Evolutionary conservation across 2,797 vertebrate species (phyloP).

Genomic region (Enteromius radiatus): DNA sequence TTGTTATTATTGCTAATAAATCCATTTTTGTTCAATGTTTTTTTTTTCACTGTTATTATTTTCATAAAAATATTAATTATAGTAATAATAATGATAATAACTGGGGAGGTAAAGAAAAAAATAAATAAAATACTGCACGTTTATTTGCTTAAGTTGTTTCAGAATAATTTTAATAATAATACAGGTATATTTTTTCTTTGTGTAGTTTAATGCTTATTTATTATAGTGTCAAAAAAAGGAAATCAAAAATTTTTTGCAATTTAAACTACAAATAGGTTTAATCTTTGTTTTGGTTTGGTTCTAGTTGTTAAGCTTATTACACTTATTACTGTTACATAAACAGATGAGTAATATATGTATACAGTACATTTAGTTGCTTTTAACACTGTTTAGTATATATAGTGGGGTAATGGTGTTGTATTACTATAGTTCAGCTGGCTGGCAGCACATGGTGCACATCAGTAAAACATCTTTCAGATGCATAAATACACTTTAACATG

Average conservation of each 20-base stretch:
- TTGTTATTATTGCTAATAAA: neutral
- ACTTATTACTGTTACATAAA: neutral
- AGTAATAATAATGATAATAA: too few species aligned
- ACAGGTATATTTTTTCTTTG: neutral
- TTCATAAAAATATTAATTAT: neutral
- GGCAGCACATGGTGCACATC: neutral
- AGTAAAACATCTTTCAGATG: neutral
- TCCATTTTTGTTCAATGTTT: neutral
- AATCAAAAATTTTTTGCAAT: neutral
- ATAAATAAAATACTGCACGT: neutral
- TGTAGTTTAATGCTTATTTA: neutral
- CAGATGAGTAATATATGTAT: neutral
- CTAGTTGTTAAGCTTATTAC: neutral
- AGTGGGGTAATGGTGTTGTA: neutral
- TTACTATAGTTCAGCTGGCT: neutral
- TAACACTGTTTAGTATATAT: neutral
- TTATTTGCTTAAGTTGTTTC: neutral
- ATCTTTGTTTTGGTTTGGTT: conserved; percentile 5
- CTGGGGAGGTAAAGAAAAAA: neutral
- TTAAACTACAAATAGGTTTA: neutral
- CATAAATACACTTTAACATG: neutral
- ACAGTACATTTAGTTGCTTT: neutral
- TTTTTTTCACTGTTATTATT: neutral
- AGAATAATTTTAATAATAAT: neutral
- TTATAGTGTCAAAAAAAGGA: neutral